These are phyloP conservation scores for Botia almorhae DNA, from an alignment of 2,797 vertebrate species.

Conservation along the genomic window DNA sequence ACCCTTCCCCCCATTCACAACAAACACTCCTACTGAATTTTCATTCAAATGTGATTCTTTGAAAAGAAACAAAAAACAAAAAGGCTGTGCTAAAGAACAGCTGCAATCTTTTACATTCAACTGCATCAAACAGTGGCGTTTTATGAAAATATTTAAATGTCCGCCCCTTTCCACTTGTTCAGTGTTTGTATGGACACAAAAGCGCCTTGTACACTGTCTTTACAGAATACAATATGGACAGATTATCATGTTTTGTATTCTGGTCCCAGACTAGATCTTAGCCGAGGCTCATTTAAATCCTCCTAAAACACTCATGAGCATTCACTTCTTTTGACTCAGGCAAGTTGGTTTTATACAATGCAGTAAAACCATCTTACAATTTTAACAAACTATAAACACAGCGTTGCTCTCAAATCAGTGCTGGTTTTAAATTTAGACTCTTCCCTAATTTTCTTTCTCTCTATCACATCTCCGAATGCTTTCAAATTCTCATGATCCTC, in stretches of 20 bases:
- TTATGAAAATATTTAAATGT: slow-evolving; percentile 53
- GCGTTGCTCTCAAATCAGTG: neutral
- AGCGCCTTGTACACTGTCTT: slow-evolving; percentile 41
- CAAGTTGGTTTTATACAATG: slow-evolving; percentile 27
- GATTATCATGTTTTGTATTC: slow-evolving; percentile 49
- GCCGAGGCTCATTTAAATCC: slow-evolving; percentile 39
- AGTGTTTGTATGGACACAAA: slow-evolving; percentile 57
- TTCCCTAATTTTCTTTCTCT: neutral
- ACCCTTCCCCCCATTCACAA: slow-evolving; percentile 73
- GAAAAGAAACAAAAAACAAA: slow-evolving; percentile 69
- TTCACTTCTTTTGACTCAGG: slow-evolving; percentile 34
- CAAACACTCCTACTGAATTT: slow-evolving; percentile 78
- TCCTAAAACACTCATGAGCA: slow-evolving; percentile 18
- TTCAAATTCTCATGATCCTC: slow-evolving; percentile 39
- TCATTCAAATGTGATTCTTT: slow-evolving; percentile 84
- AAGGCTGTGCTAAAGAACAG: slow-evolving; percentile 64
- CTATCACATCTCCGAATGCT: slow-evolving; percentile 5
- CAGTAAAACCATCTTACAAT: slow-evolving; percentile 17
- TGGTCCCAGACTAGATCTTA: slow-evolving; percentile 16
- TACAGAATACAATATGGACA: slow-evolving; percentile 44
- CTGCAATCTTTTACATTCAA: slow-evolving; percentile 76
- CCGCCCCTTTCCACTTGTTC: slow-evolving; percentile 53
- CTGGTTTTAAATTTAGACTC: slow-evolving; percentile 20
- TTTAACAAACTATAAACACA: slow-evolving; percentile 35
- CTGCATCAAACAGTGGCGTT: slow-evolving; percentile 71